Conservation (phyloP, 2,888 invertebrate species). For the Ligdia adustata region DNA sequence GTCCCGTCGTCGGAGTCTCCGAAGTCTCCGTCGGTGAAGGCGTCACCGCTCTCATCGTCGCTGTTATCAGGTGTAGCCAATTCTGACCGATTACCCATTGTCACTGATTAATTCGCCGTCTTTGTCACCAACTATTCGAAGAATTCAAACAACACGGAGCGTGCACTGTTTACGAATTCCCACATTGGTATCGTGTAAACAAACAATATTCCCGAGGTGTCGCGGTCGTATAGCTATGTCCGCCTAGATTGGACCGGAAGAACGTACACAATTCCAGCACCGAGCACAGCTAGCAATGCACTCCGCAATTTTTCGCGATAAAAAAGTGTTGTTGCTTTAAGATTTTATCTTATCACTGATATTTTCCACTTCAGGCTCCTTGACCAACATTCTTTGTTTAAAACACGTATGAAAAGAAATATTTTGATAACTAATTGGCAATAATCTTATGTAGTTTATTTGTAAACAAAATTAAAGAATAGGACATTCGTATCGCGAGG, state of each 20-base stretch:
- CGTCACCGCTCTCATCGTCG: constrained; percentile 73
- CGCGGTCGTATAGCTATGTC: constrained; percentile 44
- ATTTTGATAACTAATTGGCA: too few species aligned
- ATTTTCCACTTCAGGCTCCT: constrained; percentile 65
- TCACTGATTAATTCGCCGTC: constrained; percentile 41
- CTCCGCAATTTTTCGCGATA: constrained; percentile 55
- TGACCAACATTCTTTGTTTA: constrained; percentile 62
- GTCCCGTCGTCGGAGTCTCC: constrained; percentile 71
- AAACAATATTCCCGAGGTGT: constrained; percentile 42
- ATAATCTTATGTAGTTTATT: constrained; percentile 8
- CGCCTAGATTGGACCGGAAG: constrained; percentile 59
- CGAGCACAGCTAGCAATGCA: constrained; percentile 48
- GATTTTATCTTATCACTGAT: constrained; percentile 70
- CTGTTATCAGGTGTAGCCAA: constrained; percentile 68
- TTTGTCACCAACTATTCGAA: constrained; percentile 51
- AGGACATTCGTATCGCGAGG: background rate
- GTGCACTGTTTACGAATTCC: constrained; percentile 59
- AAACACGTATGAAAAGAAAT: constrained; percentile 18
- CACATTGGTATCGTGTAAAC: constrained; percentile 53
- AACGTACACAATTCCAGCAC: constrained; percentile 63
- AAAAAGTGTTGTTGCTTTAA: constrained; percentile 49
- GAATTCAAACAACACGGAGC: constrained; percentile 52
- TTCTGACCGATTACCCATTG: constrained; percentile 65
- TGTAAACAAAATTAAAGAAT: constrained; percentile 11
- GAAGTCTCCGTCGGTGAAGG: constrained; percentile 77